Evolutionary conservation across 2,888 invertebrate species (phyloP).

Genomic region (Adelognathus sp.): DNA sequence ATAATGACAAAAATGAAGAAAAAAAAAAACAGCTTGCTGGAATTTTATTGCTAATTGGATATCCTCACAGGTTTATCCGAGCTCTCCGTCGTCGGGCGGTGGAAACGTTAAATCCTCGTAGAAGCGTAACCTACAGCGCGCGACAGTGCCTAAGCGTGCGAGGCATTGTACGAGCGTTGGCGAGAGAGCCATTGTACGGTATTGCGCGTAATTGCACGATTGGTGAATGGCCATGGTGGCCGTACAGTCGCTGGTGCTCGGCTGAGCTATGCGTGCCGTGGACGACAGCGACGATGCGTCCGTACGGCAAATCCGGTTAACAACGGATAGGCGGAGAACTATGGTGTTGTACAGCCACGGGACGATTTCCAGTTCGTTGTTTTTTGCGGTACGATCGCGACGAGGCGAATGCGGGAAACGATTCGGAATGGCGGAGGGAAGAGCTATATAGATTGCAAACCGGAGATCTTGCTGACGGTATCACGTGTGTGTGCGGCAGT

Average conservation of each 20-base stretch:
- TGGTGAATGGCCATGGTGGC: conserved; percentile 51
- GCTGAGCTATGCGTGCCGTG: conserved; percentile 25
- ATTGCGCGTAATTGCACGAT: conserved; percentile 60
- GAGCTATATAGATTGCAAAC: conserved; percentile 61
- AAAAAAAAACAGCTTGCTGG: conserved; percentile 46
- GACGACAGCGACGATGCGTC: conserved; percentile 44
- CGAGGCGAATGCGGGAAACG: conserved; percentile 13
- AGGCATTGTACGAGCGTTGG: conserved; percentile 49
- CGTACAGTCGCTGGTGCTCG: conserved; percentile 48
- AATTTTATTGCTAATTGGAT: conserved; percentile 64
- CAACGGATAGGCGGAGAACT: conserved; percentile 15
- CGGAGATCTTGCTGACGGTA: conserved; percentile 50
- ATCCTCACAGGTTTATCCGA: conserved; percentile 54
- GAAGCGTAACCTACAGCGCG: conserved; percentile 25
- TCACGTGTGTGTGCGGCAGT: conserved; percentile 32
- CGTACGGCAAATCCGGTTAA: conserved; percentile 49
- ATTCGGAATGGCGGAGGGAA: conserved; percentile 27
- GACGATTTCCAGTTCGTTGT: conserved; percentile 33
- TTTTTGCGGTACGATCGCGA: conserved; percentile 22
- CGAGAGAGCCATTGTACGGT: conserved; percentile 52
- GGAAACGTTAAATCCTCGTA: conserved; percentile 39
- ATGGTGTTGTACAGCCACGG: conserved; percentile 5
- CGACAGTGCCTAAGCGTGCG: conserved; percentile 24
- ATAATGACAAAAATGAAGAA: conserved; percentile 27
- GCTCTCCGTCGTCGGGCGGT: conserved; percentile 40